phyloP scores from a whole-genome alignment of 2,888 invertebrate genomes.

The Ectemnius cavifrons region DNA sequence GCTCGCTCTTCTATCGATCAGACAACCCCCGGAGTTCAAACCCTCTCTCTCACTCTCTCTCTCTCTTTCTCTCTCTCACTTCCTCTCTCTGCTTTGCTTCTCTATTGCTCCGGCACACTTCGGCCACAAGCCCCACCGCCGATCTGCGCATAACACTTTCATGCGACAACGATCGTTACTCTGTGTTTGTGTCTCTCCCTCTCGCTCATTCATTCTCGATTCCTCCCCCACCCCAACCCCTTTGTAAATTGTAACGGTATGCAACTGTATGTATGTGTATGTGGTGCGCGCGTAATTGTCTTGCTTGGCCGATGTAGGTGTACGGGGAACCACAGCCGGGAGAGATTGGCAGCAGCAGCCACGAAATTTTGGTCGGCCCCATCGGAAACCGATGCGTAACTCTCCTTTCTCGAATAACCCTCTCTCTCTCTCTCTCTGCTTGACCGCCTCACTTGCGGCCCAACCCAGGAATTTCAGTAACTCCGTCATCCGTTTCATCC shows the following conservation, averaged over 20 bases:
- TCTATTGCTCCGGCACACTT: slow-evolving; percentile 4
- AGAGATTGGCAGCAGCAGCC: slow-evolving; percentile 41
- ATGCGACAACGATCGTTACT: slow-evolving; percentile 59
- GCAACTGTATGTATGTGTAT: no score
- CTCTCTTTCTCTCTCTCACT: slow-evolving; percentile 27
- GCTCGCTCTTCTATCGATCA: neutral
- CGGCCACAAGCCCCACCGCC: slow-evolving; percentile 40
- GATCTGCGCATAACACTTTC: slow-evolving; percentile 61
- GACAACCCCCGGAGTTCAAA: neutral
- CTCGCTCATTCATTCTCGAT: no score
- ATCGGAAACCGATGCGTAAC: slow-evolving; percentile 1
- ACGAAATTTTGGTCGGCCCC: slow-evolving; percentile 33
- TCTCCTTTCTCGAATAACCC: neutral
- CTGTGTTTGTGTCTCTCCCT: slow-evolving; percentile 25
- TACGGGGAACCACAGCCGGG: slow-evolving; percentile 42
- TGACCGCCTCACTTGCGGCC: no score
- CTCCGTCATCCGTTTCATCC: no score
- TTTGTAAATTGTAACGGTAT: no score
- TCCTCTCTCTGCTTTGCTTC: slow-evolving; percentile 28
- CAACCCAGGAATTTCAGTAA: no score
- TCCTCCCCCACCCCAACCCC: neutral
- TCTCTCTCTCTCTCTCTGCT: no score
- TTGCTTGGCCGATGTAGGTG: slow-evolving; percentile 12
- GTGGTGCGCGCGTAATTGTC: no score
- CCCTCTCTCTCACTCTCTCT: neutral